phyloP scores from a whole-genome alignment of 2,113 vertebrate genomes.

The Stictonetta naevosa region DNA sequence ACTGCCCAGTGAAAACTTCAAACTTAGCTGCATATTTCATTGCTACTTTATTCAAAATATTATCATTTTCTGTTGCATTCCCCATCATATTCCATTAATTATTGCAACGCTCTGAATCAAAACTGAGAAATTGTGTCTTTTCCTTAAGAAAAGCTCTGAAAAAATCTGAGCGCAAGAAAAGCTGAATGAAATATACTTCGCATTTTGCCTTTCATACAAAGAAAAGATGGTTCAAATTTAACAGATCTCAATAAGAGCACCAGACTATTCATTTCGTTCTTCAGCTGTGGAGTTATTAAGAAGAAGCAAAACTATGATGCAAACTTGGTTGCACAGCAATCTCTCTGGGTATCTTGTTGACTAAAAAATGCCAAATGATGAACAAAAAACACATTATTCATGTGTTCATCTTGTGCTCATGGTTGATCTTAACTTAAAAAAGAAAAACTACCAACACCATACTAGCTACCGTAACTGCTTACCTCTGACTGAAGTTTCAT shows the following conservation, averaged over 20 bases:
- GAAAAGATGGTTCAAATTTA: not conserved
- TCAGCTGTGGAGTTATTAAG: not conserved
- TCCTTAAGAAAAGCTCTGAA: not conserved
- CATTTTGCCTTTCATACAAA: not conserved
- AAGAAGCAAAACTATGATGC: not conserved
- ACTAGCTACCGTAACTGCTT: not conserved
- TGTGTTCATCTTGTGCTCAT: accelerated
- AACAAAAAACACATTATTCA: not conserved
- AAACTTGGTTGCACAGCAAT: not conserved
- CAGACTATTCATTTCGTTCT: not conserved
- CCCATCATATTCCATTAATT: not conserved
- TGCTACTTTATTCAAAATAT: not conserved
- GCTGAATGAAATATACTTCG: not conserved
- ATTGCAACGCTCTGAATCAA: not conserved
- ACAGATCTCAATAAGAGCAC: not conserved
- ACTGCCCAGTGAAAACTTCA: not conserved
- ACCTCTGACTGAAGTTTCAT: slow-evolving; percentile 90
- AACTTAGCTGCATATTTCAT: not conserved
- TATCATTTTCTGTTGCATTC: not conserved
- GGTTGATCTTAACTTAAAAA: not conserved
- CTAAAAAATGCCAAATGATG: not conserved
- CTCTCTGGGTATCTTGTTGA: not conserved
- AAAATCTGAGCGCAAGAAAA: not conserved
- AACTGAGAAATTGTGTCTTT: not conserved
- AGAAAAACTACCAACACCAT: not conserved